Evolutionary conservation across 2,797 vertebrate genomes (phyloP).

Genomic region (Rousettus madagascariensis): DNA sequence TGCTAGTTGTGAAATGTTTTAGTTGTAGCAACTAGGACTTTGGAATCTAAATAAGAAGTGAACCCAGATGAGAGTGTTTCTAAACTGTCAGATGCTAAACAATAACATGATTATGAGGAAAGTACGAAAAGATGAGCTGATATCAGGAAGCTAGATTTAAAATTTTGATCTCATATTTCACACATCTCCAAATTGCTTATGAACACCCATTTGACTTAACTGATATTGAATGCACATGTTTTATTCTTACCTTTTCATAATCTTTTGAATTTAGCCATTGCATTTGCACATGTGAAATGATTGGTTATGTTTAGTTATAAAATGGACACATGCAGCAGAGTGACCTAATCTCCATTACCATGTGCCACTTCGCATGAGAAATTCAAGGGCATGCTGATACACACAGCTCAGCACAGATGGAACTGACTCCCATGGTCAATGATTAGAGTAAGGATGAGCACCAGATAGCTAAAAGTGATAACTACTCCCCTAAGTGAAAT

Average conservation of each 20-base stretch:
- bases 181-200: background rate
- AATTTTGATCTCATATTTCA: background rate
- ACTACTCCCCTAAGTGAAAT: conserved; percentile 16
- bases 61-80: background rate
- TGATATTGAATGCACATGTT: background rate
- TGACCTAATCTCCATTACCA: background rate
- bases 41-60: conserved; percentile 13
- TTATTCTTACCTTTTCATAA: background rate
- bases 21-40: background rate
- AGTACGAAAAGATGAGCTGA: background rate
- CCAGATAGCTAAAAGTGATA: background rate
- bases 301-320: background rate
- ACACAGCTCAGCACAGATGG: conserved; percentile 6
- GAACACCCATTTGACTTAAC: background rate
- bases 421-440: background rate
- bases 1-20: background rate
- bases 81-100: background rate
- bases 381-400: background rate
- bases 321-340: background rate
- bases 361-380: background rate
- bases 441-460: background rate
- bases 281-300: background rate
- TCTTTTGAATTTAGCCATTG: background rate
- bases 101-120: background rate
- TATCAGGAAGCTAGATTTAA: background rate